Evolutionary conservation across 1,140 invertebrate genomes (phyloP), one percentile per base, ranked within the genome.

Genomic region (Calephelis virginiensis): DNA sequence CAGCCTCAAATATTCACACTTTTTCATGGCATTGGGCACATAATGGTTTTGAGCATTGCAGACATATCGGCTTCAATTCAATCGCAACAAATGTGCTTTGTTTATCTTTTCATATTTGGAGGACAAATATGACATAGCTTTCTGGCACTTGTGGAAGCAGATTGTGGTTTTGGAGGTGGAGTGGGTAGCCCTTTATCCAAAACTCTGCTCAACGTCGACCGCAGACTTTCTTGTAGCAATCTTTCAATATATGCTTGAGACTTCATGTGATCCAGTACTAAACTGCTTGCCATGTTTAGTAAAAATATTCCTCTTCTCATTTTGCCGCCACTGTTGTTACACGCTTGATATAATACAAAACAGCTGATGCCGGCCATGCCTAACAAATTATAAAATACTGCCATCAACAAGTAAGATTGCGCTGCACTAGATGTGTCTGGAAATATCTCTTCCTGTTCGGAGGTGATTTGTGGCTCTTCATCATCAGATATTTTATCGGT

Each of bases 41-140:
- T n/a, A 70, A 59, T 53, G 64, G 65, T 49, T 64, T 70, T 17
- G 63, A 67, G 66, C 68, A 73, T 50, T 73, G 69, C 47, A 71
- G 49, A 61, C 69, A 74, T 60, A 74, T 71, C 53, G 72, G 66
- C 63, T 68, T 74, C 62, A 64, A n/a, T 59, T 50, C 72, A 74
- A 74, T 71, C 46, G 66, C 69, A 74, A 61, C 63, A 71, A 66
- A 38, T 14, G 56, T 71, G 71, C 65, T 49, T 70, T 47, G 72
- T 71, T 60, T 56, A 53, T 13, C 63, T 66, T 71, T 73, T 71
- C n/a, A n/a, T 28, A 68, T 65, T 68, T 73, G 43, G 40, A 28
- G 69, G 69, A 70, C 72, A 73, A 28, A 28, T 28, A 28, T 28
- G 28, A 4, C 56, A 71, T 47, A 63, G 17, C 67, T 73, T 72